phyloP scores from a whole-genome alignment of 2,113 vertebrate genomes.

The Cichladusa arquata region DNA sequence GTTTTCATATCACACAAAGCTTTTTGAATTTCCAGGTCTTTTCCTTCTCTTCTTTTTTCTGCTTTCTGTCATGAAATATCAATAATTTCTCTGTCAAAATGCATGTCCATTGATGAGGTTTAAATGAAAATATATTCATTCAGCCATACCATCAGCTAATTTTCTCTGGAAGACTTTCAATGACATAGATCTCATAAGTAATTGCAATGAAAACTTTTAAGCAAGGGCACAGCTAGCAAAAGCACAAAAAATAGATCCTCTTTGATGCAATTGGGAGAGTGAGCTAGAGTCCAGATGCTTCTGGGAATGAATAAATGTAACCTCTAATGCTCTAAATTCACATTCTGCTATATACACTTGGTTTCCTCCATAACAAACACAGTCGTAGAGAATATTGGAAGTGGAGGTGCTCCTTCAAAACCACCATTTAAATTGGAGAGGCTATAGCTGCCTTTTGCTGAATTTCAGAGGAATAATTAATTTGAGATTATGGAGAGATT shows the following conservation, averaged over 20 bases:
- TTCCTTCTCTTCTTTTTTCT: not conserved
- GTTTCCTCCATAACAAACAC: not conserved
- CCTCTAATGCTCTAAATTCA: not conserved
- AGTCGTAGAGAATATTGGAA: not conserved
- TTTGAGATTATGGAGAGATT: not conserved
- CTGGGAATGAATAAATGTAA: not conserved
- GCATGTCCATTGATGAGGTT: not conserved
- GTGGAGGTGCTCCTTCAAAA: not conserved
- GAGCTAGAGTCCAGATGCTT: not conserved
- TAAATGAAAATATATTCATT: not conserved
- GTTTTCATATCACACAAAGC: not conserved
- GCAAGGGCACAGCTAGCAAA: not conserved
- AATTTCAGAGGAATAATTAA: not conserved
- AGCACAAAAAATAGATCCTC: not conserved
- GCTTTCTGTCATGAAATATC: not conserved
- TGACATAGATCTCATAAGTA: not conserved
- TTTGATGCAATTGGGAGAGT: not conserved
- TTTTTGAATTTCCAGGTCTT: not conserved
- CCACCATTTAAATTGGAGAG: not conserved
- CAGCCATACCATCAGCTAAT: not conserved
- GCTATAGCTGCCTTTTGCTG: not conserved
- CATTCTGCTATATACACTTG: accelerated
- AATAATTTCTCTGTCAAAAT: not conserved
- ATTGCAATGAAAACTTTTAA: not conserved
- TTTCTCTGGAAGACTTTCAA: not conserved